Base-by-base conservation (phyloP, 2,113 vertebrate genomes). In the Cervus canadensis region DNA sequence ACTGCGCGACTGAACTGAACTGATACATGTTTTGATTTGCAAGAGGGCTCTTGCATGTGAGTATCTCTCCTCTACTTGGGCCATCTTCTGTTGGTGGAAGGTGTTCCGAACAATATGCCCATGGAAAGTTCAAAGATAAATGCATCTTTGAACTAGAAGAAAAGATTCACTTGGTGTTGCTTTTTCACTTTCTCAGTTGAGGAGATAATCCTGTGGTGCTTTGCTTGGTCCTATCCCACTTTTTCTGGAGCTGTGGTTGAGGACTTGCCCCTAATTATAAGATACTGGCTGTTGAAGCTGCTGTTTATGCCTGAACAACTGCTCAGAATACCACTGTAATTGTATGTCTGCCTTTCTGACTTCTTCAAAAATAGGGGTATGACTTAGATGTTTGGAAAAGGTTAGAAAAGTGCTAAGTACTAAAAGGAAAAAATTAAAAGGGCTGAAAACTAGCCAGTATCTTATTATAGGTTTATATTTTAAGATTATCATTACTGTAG, bases 261-360 rank as follows among this genome's bases (percentile, higher is more conserved):
- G 52, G 3, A 81, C 52, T 78, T 87, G n/a, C 13, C 25, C 64
- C 14, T 97, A 96, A 98, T 97, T 95, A 91, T 62, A 93, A 59
- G 50, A 94, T 91, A 67, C 93, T 86, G 33, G 14, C 62, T 97
- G 52, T 89, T 54, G 89, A 97, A 96, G 62, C 78, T 94, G 87
- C 84, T 98, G 89, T 93, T 95, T 97, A 82, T 95, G 94, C 40
- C 74, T 83, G 62, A 97, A 96, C 60, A 91, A 71, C 82, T 50
- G 91, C 97, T 97, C 67, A 93, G 86, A 97, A 96, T 96, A 97
- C 95, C 91, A 67, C 93, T 94, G 57, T 98, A 97, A 98, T 98
- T 98, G 89, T 62, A 97, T 52, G 93, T 95, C 91, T 95, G 83
- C 93, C 93, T 93, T 89, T 91, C 60, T 71, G 82, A 79, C 48